Percentiles rank a stretch among this genome's conserved stretches.
Evolutionary conservation across 2,888 invertebrate genomes (phyloP).

Genomic region (Loripinus fragilis): DNA sequence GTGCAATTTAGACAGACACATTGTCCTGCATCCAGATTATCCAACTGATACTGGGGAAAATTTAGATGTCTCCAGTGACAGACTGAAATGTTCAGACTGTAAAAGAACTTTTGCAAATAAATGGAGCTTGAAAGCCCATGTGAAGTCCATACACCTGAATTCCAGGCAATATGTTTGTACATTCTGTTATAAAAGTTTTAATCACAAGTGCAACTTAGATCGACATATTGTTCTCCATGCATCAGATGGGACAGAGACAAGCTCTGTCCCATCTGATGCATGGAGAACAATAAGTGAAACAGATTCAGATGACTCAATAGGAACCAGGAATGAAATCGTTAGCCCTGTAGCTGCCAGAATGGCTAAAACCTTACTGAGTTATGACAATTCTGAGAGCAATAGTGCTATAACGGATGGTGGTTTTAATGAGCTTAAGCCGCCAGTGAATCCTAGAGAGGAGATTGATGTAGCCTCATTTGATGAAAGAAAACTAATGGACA

Average conservation of each 20-base stretch:
- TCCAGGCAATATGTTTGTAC: neutral
- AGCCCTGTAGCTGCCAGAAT: too few relatives aligned
- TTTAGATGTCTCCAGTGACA: neutral
- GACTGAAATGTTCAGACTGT: neutral
- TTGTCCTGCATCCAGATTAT: neutral
- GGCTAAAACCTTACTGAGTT: too few relatives aligned
- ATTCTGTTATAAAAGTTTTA: neutral
- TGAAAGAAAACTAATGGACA: neutral
- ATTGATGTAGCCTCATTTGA: neutral
- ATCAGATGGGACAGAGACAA: neutral
- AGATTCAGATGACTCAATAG: neutral
- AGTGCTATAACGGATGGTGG: too few relatives aligned
- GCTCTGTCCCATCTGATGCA: too few relatives aligned
- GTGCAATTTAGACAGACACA: slow-evolving; percentile 5
- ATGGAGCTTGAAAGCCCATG: slow-evolving; percentile 10
- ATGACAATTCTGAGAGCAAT: too few relatives aligned
- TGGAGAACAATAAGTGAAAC: neutral
- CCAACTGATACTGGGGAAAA: neutral
- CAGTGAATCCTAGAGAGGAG: neutral
- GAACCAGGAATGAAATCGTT: too few relatives aligned
- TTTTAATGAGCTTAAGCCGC: neutral
- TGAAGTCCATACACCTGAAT: neutral
- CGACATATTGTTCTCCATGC: neutral
- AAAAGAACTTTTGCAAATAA: slow-evolving; percentile 5
- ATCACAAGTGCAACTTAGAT: slow-evolving; percentile 13